phyloP scores from a whole-genome alignment of 2,888 invertebrate species.

The Celastrina argiolus region DNA sequence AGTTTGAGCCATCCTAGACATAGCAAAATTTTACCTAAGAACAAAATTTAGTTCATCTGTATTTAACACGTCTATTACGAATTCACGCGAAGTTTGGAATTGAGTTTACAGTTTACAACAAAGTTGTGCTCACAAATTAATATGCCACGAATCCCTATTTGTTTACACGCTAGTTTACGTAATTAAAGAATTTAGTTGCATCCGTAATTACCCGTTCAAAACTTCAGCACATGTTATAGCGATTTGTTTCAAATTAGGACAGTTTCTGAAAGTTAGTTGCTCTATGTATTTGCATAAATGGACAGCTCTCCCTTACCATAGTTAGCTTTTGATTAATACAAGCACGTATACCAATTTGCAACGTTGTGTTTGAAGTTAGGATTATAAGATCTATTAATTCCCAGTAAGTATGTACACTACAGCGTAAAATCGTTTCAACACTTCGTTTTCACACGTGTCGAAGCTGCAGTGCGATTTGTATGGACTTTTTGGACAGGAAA shows the following conservation, averaged over 20 bases:
- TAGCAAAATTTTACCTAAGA: too few species aligned
- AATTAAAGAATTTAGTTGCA: not conserved
- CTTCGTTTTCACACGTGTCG: too few species aligned
- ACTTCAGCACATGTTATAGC: not conserved
- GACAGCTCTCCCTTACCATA: not conserved
- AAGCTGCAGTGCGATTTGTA: too few species aligned
- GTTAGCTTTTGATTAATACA: not conserved
- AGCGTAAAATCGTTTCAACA: too few species aligned
- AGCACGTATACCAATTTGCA: not conserved
- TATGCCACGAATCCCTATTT: not conserved
- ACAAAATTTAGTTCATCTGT: not conserved
- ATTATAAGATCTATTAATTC: too few species aligned
- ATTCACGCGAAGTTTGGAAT: not conserved
- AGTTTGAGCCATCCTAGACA: too few species aligned
- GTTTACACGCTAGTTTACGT: not conserved
- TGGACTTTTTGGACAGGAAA: too few species aligned
- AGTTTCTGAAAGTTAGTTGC: not conserved
- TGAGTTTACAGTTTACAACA: not conserved
- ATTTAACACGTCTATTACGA: not conserved
- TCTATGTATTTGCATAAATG: not conserved
- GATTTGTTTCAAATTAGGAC: conserved; percentile 6
- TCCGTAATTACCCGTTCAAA: not conserved
- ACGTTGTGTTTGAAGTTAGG: not conserved
- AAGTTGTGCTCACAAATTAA: conserved; percentile 8
- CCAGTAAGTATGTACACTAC: too few species aligned